Evolutionary conservation across 1,140 invertebrate species (phyloP), one percentile per base, ranked within the genome.

Genomic region (Drosophila pachea): DNA sequence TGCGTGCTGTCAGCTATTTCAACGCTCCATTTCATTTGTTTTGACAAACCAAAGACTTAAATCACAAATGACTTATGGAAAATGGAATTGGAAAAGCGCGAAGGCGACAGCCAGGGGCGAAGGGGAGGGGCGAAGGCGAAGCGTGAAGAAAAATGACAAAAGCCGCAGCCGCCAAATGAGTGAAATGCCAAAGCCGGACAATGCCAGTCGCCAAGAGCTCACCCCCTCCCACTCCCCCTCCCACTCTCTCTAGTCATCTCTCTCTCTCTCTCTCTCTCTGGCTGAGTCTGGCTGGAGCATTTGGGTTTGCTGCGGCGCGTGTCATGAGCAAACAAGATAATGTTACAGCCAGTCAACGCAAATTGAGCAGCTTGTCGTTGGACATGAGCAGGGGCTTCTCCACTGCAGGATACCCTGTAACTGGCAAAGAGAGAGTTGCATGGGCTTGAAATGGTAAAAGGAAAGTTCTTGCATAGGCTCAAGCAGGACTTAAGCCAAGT

Each of bases 241-340:
- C 31, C 3, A 32, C 40, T 14, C 8, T 43, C 40, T 4, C n/a
- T 14, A 5, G 40, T 42, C 40, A 36, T 36, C 35, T 6, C 35
- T 7, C 6, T 4, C 35, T 36, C 47, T 29, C 2, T 55, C 54
- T 14, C 48, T n/a, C 9, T 32, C 33, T 47, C 58, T 60, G 47
- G 5, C 53, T 50, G 38, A 33, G 50, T 48, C 47, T 53, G 35
- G 36, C 50, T 62, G 73, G 68, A 50, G n/a, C n/a, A n/a, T n/a
- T n/a, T n/a, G n/a, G n/a, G n/a, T n/a, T n/a, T n/a, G n/a, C n/a
- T 48, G 48, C 33, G 63, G 66, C 81, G 81, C 81, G 79, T 84
- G 79, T 84, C 81, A 86, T 84, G 81, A 67, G 74, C 81, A 86
- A 84, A 84, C 81, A 84, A 84, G 81, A 86, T 84, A 84, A 84